Evolutionary conservation across 2,113 vertebrate genomes (phyloP).

Genomic region (Nibea albiflora): DNA sequence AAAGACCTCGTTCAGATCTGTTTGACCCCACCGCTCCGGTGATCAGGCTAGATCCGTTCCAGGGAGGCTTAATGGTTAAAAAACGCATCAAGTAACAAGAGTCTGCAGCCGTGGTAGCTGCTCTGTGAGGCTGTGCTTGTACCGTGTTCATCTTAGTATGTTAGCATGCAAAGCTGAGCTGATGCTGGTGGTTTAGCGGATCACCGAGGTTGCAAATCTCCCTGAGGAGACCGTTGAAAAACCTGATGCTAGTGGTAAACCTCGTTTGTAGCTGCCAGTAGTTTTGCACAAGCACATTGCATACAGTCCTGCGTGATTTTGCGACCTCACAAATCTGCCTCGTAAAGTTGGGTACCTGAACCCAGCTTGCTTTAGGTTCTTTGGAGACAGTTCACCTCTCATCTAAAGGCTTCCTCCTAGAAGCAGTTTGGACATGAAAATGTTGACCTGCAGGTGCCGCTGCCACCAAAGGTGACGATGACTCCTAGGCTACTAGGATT

Average conservation of each 20-base stretch:
- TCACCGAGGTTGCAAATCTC: not conserved
- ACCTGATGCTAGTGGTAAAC: too few species aligned
- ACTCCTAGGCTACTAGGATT: not conserved
- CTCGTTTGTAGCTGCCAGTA: too few species aligned
- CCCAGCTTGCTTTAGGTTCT: too few species aligned
- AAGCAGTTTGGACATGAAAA: not conserved
- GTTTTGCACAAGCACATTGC: too few species aligned
- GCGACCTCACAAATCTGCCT: too few species aligned
- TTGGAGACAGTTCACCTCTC: too few species aligned
- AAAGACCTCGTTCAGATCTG: conserved; percentile 4
- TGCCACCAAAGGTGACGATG: too few species aligned
- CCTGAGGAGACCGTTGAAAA: too few species aligned
- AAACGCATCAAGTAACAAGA: not conserved
- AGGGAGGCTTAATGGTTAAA: not conserved
- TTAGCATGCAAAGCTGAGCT: not conserved
- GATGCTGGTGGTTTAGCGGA: not conserved
- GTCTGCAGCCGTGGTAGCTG: not conserved
- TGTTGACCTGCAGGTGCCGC: too few species aligned
- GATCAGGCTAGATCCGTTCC: conserved; percentile 6
- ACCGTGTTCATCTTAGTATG: not conserved
- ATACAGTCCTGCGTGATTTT: too few species aligned
- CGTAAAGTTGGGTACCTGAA: too few species aligned
- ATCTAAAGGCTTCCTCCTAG: too few species aligned
- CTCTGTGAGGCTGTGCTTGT: not conserved
- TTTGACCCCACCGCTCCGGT: not conserved